Percentiles rank a stretch among this genome's conserved stretches.
phyloP scores from a whole-genome alignment of 2,797 vertebrate species.

The Eleutherodactylus coqui region DNA sequence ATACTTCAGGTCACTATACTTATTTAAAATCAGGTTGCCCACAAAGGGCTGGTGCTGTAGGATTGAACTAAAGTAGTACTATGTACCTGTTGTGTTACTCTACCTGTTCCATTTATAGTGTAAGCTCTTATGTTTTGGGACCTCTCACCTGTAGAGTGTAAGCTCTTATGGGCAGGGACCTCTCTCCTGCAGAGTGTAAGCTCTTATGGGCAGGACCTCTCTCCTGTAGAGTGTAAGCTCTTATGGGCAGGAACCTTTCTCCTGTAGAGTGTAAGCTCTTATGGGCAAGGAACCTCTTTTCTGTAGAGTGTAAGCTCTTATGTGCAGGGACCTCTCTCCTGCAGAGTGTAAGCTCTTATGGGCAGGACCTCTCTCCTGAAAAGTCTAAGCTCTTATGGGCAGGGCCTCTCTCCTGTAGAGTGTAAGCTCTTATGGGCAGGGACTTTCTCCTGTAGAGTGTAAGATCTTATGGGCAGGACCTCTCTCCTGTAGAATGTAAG shows the following conservation, averaged over 20 bases:
- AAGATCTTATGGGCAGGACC: no score
- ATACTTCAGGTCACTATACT: no score
- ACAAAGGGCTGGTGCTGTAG: no score
- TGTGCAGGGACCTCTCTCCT: background rate
- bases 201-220: background rate
- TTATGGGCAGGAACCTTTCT: background rate
- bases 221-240: background rate
- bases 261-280: no score
- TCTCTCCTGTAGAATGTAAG: background rate
- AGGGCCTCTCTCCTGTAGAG: background rate
- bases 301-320: background rate
- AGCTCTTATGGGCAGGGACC: background rate
- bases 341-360: background rate
- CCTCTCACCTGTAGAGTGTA: background rate
- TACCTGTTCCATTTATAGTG: background rate
- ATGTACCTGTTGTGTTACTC: no score
- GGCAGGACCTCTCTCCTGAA: background rate
- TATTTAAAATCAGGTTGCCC: no score
- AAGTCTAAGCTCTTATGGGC: no score
- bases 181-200: background rate
- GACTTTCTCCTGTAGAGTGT: background rate
- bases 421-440: background rate
- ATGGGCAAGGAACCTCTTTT: no score
- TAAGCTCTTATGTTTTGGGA: background rate
- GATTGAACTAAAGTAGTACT: no score